Evolutionary conservation across 2,113 vertebrate species (phyloP), one percentile per base, ranked within the genome.

Genomic region (Platysteira castanea): DNA sequence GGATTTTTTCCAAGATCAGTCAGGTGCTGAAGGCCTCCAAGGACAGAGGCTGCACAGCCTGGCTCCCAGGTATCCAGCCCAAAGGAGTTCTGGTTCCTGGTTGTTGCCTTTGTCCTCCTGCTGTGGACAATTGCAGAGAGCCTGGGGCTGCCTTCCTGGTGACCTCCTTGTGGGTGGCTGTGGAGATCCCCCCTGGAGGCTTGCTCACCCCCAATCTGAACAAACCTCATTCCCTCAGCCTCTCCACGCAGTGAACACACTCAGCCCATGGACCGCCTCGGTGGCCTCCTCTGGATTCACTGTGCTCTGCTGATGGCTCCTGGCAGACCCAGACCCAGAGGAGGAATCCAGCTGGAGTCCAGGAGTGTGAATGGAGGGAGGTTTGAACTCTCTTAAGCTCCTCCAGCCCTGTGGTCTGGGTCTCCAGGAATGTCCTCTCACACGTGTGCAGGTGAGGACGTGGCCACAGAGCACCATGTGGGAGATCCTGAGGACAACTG

Each of bases 41-140:
- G 54, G 31, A 61, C 46, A 74, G 87, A 84, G 35, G 30, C 42
- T n/a, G n/a, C 64, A 44, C 60, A 65, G 42, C 20, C 20, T 67
- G 7, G 27, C 7, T 18, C 23, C 24, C 13, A 14, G 47, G 4
- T 6, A 64, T 30, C 59, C 67, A 64, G 31, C 3, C 59, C 47
- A 57, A 41, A 35, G 46, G 44, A 39, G 10, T 73, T 82, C 64
- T 4, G 2, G 27, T 31, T 73, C 16, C 3, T 13, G 4, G n/a
- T 49, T 59, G 20, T 24, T 79, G 47, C 54, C 57, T 80, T 91
- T 0, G 0, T 77, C 26, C 31, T 91, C 46, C 28, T 30, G 0
- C 47, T 35, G 44, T 12, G 60, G n/a, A 17, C 14, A 39, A 3
- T 0, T 61, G 49, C 9, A 21, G 46, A 49, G 68, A 49, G 4